Evolutionary conservation across 35 echinoderm and acorn worm genomes (phyloP), one percentile per base, ranked within the genome.

Genomic region (Heliocidaris tuberculata): DNA sequence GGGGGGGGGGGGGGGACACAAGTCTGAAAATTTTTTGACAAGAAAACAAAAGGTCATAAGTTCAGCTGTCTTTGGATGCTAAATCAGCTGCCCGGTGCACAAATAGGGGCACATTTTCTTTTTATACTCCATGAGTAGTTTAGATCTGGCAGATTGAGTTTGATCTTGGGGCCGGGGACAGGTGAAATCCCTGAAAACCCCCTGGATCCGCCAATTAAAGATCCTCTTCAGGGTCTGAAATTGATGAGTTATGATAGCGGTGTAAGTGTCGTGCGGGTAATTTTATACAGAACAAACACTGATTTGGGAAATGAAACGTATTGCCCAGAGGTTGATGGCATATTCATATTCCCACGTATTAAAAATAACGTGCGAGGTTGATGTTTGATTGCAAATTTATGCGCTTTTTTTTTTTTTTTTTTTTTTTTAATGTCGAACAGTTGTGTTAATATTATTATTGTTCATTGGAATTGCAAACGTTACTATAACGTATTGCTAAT

Each of bases 231-330:
- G 65, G 65, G 21, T 19, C 65, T n/a, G 65, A 78, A 78, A 78
- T 19, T 78, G 17, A 78, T 78, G 65, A 78, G 65, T 78, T 78
- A 19, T 78, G 65, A 78, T 78, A 78, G 65, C 21, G 65, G 65
- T 78, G 27, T 78, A 78, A 78, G 21, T 78, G 65, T 78, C 65
- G 65, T 78, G 65, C 4, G 21, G 65, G 65, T n/a, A 78, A 78
- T 78, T 78, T n/a, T 78, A 78, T 78, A 78, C 65, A 78, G 27
- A 78, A 78, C 65, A 78, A 78, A 78, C 65, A 78, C 65, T 78
- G 65, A 78, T 78, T 78, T 7, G 65, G 27, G 65, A 78, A 78
- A 78, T 78, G 65, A 78, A n/a, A 27, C 0, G 65, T 27, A 78
- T 78, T 24, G 27, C 65, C 65, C 21, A 27, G 27, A n/a, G 65